Conservation (phyloP, 2,113 vertebrate species). For the Cyanoliseus patagonus region DNA sequence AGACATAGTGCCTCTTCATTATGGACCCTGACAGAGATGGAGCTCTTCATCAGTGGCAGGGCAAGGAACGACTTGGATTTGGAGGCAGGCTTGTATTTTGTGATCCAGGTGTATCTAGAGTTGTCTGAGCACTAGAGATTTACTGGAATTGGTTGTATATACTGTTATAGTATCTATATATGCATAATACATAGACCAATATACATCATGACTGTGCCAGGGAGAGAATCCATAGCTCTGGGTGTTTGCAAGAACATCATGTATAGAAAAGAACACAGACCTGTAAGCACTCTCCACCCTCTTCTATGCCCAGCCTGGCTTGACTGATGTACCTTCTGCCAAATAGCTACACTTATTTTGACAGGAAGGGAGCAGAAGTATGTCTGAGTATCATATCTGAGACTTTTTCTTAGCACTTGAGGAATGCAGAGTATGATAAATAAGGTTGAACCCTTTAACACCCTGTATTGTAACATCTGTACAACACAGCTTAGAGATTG, state of each 20-base stretch:
- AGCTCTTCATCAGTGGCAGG: neutral
- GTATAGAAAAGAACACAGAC: neutral
- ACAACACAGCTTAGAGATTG: neutral
- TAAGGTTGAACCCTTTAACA: conserved; percentile 13
- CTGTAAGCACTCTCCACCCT: neutral
- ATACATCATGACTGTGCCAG: neutral
- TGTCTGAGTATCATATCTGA: neutral
- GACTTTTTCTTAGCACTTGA: neutral
- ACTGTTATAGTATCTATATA: neutral
- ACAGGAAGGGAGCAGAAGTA: neutral
- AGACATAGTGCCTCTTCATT: conserved; percentile 1
- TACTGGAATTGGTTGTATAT: neutral
- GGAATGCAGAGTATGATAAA: neutral
- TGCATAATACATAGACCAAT: neutral
- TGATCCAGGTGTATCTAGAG: neutral
- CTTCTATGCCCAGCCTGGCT: neutral
- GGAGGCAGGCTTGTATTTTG: neutral
- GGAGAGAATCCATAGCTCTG: neutral
- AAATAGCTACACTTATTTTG: neutral
- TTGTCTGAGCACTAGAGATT: neutral
- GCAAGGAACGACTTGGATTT: neutral
- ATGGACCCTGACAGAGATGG: neutral
- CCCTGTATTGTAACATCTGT: neutral
- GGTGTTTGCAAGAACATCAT: neutral
- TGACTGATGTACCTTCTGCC: neutral